Evolutionary conservation across 2,797 vertebrate genomes (phyloP), one percentile per base, ranked within the genome.

Genomic region (Phrynocephalus forsythii): DNA sequence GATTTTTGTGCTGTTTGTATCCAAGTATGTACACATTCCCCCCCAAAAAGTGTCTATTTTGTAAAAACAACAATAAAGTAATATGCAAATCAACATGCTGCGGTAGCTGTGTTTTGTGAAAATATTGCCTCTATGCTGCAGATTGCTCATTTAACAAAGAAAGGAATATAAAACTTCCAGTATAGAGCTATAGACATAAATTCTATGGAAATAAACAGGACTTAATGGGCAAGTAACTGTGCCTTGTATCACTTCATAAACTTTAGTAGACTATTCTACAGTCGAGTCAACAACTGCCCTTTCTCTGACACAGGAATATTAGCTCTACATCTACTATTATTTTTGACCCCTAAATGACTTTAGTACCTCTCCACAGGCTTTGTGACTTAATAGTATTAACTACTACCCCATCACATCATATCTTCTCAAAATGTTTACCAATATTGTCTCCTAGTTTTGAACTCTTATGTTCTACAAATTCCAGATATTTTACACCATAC

Each of bases 181-280:
- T 56, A 16, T 67, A 87, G 44, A 87, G 13, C 66, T n/a, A 26
- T 26, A 68, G 13, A 24, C 72, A 77, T 77, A 10, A 20, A 78
- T 83, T 82, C 48, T 56, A n/a, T 13, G 69, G 48, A 69, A 69
- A 71, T 83, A 77, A 78, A 68, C 44, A 82, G 79, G n/a, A 56
- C 26, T 33, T 38, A 77, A 82, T 68, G 24, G n/a, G 15, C n/a
- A 87, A 82, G 16, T 52, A 50, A 67, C 26, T 33, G 33, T 33
- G 28, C 2, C 15, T 44, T 5, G 3, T 18, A 78, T 66, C n/a
- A 79, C 11, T 68, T n/a, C 77, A 86, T 63, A 81, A 76, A 33
- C 28, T 11, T 82, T 87, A 81, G 7, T 50, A 66, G 3, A 33
- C 44, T 76, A 24, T 28, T 44, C 50, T 6, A 56, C 33, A 82